Evolutionary conservation across 2,888 invertebrate species (phyloP), one percentile per base, ranked within the genome.

Genomic region (Andrena fulva): DNA sequence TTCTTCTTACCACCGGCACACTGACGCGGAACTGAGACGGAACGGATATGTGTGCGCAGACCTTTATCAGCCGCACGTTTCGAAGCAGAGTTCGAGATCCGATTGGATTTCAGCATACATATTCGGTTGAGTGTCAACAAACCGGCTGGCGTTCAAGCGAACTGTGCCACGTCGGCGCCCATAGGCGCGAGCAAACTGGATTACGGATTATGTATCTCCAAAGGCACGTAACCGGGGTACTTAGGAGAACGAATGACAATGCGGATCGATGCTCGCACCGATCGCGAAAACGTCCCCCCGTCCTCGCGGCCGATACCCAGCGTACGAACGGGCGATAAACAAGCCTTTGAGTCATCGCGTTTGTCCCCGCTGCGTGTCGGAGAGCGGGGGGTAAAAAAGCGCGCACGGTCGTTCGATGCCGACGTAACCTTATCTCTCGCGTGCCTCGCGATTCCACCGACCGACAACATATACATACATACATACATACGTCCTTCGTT

Each of bases 181-280:
- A 59, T 20, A 24, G 60, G 71, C 66, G 71, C 62, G 42, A 60
- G 31, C 27, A 71, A 80, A 70, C 62, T 50, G 42, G 59, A 67
- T 67, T 72, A 80, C 50, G 54, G 60, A 66, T 76, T 76, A 75
- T 24, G 8, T 24, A 16, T 72, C 67, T 68, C 63, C n/a, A 71
- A 33, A 35, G 33, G n/a, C 62, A 35, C 31, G 80, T 62, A 72
- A 78, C 33, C 33, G 59, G 70, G 29, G 69, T 5, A 27, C 60
- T 52, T 16, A 24, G 27, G 24, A 10, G 24, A 10, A 24, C 50
- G 62, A 56, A 56, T 12, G n/a, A 62, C 60, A 64, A 54, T 10
- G 64, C 31, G 48, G 72, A 73, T 84, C 69, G 68, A 80, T 70
- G 74, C 60, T 59, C 48, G 52, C 31, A 62, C 27, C 33, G 73